Evolutionary conservation across 1,140 invertebrate genomes (phyloP), one percentile per base, ranked within the genome.

Genomic region (Saccostrea glomerata): DNA sequence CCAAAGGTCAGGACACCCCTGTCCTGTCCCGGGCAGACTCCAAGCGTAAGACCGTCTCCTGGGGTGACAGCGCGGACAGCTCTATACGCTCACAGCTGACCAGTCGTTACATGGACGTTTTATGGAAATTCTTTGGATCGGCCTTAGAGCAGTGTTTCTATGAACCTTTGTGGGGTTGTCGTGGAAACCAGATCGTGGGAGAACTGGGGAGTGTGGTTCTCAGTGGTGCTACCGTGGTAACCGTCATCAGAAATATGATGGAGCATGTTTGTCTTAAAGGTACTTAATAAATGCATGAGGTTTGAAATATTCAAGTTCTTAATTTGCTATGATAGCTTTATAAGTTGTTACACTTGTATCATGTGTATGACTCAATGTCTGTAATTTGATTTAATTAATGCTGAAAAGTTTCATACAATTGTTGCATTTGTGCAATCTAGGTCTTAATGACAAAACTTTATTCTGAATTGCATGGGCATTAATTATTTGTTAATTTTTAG

Each of bases 51-150:
- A 92, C 92, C 70, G 94, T 95, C 20, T 94, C 94, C 1, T 95
- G 94, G 94, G 94, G 94, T 6, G 94, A 95, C 73, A 93, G 92
- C 83, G 93, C 92, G n/a, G 93, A 94, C 86, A 91, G 90, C 23
- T 92, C 93, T 30, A 92, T 94, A 9, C 91, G 92, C 63, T 89
- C 90, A 66, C 92, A 94, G 73, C 91, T 94, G n/a, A 90, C 92
- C 9, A 77, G 88, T 56, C 91, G 90, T 40, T 95, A 95, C 90
- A 91, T 94, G 90, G 93, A 95, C 82, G 87, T 92, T 55, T 87
- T 94, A 84, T 95, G 94, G 94, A 90, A 91, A 47, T 90, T 92
- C 77, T 93, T 95, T 90, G 93, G 93, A 7, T 87, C 88, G n/a
- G 92, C 92, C 83, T 89, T 95, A n/a, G 91, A 92, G 40, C 88